Evolutionary conservation across 2,113 vertebrate genomes (phyloP), one percentile per base, ranked within the genome.

Genomic region (Choloepus hoffmanni): DNA sequence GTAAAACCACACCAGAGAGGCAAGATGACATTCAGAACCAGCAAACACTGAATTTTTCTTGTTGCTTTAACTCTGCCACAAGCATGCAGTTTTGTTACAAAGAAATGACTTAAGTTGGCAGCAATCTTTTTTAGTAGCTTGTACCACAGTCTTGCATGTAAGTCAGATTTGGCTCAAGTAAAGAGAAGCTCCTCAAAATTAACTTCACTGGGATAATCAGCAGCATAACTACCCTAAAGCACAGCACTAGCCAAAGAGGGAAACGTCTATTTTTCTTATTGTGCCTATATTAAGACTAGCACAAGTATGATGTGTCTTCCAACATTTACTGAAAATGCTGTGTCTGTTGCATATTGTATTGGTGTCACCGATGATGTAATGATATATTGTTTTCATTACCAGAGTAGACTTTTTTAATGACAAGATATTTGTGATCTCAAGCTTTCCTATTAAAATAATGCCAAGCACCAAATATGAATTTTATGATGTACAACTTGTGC

Each of bases 1-100:
- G 89, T 95, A 97, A 97, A 98, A 96, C 96, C 97, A 97, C 96
- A 98, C 97, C 91, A 98, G 97, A 98, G 92, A 98, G 91, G 98
- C 96, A 98, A 95, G 97, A 97, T 67, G 94, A 96, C 96, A 95
- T 93, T 97, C 96, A 96, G 96, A 96, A 97, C 96, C 95, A 96
- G 97, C 97, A 97, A 97, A 98, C 96, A 96, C 74, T 87, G 92
- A 92, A 97, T 96, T 98, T 97, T 97, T 97, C 95, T 97, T 98
- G 97, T 98, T 98, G 98, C 98, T 98, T 97, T 98, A 97, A 98
- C 97, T 98, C 96, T 97, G 96, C 98, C 97, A 97, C 97, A 98
- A 95, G 96, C 96, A 97, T 97, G 97, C 94, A 94, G 76, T 97
- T 97, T 96, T 96, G 96, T 98, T 98, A 96, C 98, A 98, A 95